Conservation (phyloP, 2,113 vertebrate genomes). For the Lepus americanus region DNA sequence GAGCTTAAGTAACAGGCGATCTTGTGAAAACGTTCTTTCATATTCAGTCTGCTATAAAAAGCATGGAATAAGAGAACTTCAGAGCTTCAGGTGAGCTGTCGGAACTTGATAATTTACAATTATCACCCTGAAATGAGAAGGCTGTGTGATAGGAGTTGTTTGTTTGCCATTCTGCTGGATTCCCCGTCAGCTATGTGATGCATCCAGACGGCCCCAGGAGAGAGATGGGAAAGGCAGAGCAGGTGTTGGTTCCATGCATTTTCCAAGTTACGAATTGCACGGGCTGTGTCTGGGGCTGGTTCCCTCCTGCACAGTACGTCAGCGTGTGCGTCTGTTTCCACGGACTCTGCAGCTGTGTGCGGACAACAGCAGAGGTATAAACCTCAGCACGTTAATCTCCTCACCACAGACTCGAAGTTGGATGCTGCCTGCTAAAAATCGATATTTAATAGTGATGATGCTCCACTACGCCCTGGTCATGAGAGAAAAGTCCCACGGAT, state of each 20-base stretch:
- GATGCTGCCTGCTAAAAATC: background rate
- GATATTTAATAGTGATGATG: too few relatives aligned
- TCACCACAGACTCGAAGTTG: background rate
- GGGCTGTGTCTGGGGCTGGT: background rate
- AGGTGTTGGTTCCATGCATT: background rate
- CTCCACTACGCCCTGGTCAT: background rate
- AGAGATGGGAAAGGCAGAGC: background rate
- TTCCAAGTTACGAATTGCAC: background rate
- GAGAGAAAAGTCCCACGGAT: background rate
- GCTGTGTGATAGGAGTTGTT: background rate
- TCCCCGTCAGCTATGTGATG: background rate
- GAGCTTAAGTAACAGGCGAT: background rate
- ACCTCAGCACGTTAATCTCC: background rate
- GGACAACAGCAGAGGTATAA: background rate
- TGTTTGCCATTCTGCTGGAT: background rate
- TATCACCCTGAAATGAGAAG: background rate
- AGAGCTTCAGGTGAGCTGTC: background rate
- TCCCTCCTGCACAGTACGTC: background rate
- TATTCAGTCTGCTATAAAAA: background rate
- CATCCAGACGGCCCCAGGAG: background rate
- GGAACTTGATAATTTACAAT: background rate
- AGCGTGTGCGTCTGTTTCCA: background rate
- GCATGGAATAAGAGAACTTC: background rate
- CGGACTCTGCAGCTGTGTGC: background rate
- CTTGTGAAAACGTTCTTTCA: background rate